Percentiles rank a stretch among this genome's conserved stretches.
Evolutionary conservation across 2,888 invertebrate genomes (phyloP).

Genomic region (Euzetes globulus): DNA sequence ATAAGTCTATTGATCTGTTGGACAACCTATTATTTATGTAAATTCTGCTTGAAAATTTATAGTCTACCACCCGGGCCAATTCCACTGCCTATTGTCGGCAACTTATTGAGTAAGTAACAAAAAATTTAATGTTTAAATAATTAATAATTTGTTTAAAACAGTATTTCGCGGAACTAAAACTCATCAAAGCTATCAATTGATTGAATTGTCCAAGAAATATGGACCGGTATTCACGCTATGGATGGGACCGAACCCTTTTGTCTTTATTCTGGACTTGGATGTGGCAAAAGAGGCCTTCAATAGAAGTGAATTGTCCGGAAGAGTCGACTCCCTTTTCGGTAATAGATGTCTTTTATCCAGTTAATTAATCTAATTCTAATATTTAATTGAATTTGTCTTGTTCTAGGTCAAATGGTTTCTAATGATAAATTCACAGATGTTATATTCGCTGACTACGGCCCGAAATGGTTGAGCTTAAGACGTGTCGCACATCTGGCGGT

Average conservation of each 20-base stretch:
- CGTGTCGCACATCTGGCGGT: background rate
- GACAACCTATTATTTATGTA: too few species aligned
- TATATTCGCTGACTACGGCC: too few species aligned
- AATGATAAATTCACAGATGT: too few species aligned
- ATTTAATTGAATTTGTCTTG: background rate
- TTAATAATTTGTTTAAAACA: too few species aligned
- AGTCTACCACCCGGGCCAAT: background rate
- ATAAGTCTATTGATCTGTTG: too few species aligned
- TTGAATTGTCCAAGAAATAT: too few species aligned
- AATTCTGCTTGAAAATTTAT: too few species aligned
- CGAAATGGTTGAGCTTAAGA: too few species aligned
- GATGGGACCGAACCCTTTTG: constrained; percentile 27
- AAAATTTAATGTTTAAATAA: too few species aligned
- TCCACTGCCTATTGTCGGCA: background rate
- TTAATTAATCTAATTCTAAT: background rate
- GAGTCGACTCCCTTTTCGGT: constrained; percentile 1
- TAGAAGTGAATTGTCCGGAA: background rate
- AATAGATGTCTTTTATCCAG: background rate
- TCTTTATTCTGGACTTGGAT: constrained; percentile 25
- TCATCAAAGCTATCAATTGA: too few species aligned
- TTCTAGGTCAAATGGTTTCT: too few species aligned
- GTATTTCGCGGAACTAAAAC: too few species aligned
- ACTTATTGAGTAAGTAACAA: background rate
- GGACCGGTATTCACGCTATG: constrained; percentile 24
- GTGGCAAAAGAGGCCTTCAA: background rate